These are phyloP conservation scores for Diarsia brunnea DNA, from an alignment of 2,888 invertebrate genomes.

Conservation along the genomic window DNA sequence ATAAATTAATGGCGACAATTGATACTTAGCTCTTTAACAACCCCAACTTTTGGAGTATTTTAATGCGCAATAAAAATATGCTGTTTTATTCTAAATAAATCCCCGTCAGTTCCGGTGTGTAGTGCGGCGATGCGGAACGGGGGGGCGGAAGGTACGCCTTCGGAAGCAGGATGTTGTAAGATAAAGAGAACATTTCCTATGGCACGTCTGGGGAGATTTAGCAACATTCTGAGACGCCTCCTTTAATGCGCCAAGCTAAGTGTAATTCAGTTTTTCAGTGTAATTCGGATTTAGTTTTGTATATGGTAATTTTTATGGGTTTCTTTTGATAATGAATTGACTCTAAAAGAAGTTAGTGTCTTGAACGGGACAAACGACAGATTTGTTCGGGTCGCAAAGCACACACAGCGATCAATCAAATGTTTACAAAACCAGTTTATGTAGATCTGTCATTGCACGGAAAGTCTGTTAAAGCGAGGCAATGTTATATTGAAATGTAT, in stretches of 20 bases:
- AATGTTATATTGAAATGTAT: too few relatives aligned
- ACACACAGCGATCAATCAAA: background rate
- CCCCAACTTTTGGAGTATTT: slow-evolving; percentile 47
- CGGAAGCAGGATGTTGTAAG: slow-evolving; percentile 90
- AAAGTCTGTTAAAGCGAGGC: too few relatives aligned
- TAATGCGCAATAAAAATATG: slow-evolving; percentile 71
- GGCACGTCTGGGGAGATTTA: slow-evolving; percentile 87
- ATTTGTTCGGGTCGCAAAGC: too few relatives aligned
- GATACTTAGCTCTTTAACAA: too few relatives aligned
- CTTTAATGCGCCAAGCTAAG: slow-evolving; percentile 74
- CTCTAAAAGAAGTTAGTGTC: too few relatives aligned
- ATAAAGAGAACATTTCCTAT: slow-evolving; percentile 91
- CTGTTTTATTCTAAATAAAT: slow-evolving; percentile 85
- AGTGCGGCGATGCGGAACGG: slow-evolving; percentile 83
- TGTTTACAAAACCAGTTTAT: too few relatives aligned
- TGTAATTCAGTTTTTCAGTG: slow-evolving; percentile 77
- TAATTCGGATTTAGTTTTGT: slow-evolving; percentile 47
- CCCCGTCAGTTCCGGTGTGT: slow-evolving; percentile 84
- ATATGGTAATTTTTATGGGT: slow-evolving; percentile 39
- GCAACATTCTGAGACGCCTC: slow-evolving; percentile 84
- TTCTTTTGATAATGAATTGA: background rate
- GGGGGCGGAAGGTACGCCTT: slow-evolving; percentile 85
- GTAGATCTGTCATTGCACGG: too few relatives aligned
- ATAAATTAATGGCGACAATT: background rate
- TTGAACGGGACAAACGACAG: too few relatives aligned